Evolutionary conservation across 2,888 invertebrate genomes (phyloP), one percentile per base, ranked within the genome.

Genomic region (Tenodera sinensis): DNA sequence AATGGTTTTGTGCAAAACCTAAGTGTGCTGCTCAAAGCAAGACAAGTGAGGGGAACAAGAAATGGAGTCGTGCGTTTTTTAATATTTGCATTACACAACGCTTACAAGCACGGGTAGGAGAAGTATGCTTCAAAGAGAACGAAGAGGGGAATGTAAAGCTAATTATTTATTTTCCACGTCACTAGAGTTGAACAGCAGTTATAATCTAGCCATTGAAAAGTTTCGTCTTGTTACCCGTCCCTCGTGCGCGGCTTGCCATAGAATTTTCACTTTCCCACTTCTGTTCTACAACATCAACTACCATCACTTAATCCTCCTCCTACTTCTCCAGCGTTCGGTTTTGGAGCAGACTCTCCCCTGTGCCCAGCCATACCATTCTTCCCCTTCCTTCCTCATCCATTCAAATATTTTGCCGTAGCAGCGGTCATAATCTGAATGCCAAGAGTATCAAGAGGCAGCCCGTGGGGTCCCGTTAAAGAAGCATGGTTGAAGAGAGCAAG

Each of bases 401-500:
- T 85, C 71, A 85, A 25, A 85, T 27, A 85, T 85, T 42, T 71
- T 71, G 54, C 54, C 54, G 20, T 71, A 71, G 34, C 25, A 71
- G 83, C 83, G 83, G 87, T 83, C 83, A 82, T 87, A 34, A n/a
- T 87, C 7, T 83, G 87, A 87, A 87, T 87, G 30, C 54, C 54
- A 71, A 6, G 87, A 25, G 42, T 83, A 83, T 87, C 34, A 87
- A 83, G 83, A 87, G 87, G 82, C 87, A 83, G 27, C 20, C 14
- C 34, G 30, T n/a, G 84, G 15, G 54, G 54, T 71, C 54, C 54
- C 54, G 54, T 71, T 71, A 71, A 71, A 71, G 54, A 71, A 71
- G 54, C 81, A 25, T 25, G 86, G 28, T 86, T 86, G 83, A 71
- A 71, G 34, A 83, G 54, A 34, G 34, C 34, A 28, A 34, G 34